Conservation (phyloP, 2,888 invertebrate species). For the Dascillus cervinus region DNA sequence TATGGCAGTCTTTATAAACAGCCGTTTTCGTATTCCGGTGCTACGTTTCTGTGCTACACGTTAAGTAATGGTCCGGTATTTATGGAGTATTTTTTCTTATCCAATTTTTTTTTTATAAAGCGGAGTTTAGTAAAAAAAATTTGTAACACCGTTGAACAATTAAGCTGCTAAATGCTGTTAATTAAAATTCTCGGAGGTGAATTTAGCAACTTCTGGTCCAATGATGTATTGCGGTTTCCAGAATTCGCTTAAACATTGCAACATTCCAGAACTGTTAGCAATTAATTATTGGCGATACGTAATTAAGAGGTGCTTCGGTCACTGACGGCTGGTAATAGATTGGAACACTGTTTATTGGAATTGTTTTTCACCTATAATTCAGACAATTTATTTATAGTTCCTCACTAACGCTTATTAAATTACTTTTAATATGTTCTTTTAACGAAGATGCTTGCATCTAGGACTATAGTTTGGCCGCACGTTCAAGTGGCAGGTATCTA, state of each 20-base stretch:
- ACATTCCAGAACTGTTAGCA: slow-evolving; percentile 24
- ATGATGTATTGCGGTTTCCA: slow-evolving; percentile 12
- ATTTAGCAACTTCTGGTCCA: slow-evolving; percentile 1
- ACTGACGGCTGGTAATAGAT: slow-evolving; percentile 15
- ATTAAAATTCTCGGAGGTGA: neutral
- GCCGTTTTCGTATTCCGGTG: no score
- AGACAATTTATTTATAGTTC: slow-evolving; percentile 1
- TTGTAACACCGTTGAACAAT: no score
- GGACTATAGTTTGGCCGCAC: no score
- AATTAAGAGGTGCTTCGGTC: slow-evolving; percentile 26
- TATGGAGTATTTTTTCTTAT: no score
- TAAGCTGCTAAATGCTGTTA: no score
- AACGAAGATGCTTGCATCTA: no score
- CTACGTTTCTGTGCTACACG: no score
- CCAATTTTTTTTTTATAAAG: no score
- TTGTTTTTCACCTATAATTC: neutral
- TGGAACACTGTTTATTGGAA: slow-evolving; percentile 5
- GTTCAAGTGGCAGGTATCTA: no score
- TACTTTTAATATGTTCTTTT: slow-evolving; percentile 6
- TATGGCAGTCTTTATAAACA: no score
- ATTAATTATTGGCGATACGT: slow-evolving; percentile 30
- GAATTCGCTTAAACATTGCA: slow-evolving; percentile 21
- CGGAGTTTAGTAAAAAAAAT: no score
- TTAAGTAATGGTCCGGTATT: no score
- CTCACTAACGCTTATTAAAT: neutral